Evolutionary conservation across 2,888 invertebrate species (phyloP).

Genomic region (Cryptus viduatorius): DNA sequence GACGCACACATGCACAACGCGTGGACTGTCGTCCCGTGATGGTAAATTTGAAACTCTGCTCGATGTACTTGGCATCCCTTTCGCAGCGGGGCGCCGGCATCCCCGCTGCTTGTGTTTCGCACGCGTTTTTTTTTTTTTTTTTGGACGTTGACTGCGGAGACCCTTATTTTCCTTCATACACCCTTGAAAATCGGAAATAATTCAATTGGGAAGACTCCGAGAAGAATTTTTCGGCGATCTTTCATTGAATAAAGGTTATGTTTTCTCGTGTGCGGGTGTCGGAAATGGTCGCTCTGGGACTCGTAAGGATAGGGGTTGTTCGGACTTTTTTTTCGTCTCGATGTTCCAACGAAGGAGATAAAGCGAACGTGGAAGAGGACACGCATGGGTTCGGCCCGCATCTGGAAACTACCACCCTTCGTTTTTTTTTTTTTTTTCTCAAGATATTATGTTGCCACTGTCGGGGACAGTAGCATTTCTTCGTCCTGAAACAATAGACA

Average conservation of each 20-base stretch:
- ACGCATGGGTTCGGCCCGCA: slow-evolving; percentile 53
- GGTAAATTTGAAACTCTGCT: slow-evolving; percentile 1
- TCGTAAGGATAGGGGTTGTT: slow-evolving; percentile 5
- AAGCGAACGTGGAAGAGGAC: slow-evolving; percentile 38
- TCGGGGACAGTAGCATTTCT: slow-evolving; percentile 48
- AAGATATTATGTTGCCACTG: slow-evolving; percentile 80
- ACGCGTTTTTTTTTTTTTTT: slow-evolving; percentile 36
- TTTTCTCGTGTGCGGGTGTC: slow-evolving; percentile 1
- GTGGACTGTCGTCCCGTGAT: background rate
- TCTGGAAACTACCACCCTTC: slow-evolving; percentile 51
- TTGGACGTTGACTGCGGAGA: too few relatives aligned
- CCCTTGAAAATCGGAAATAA: background rate
- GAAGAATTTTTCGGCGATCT: background rate
- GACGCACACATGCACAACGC: background rate
- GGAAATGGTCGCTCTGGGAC: background rate
- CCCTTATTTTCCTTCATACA: background rate
- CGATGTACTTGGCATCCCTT: slow-evolving; percentile 18
- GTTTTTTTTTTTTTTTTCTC: slow-evolving; percentile 5
- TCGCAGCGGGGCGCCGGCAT: slow-evolving; percentile 7
- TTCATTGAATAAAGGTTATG: background rate
- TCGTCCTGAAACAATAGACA: slow-evolving; percentile 79
- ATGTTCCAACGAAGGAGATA: background rate
- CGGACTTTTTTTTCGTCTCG: background rate
- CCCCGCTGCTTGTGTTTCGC: slow-evolving; percentile 15
- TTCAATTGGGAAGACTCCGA: background rate